A percentile compares a stretch with the other conserved stretches of the same genome.
phyloP scores from a whole-genome alignment of 2,797 vertebrate species.

The Salmo trutta region DNA sequence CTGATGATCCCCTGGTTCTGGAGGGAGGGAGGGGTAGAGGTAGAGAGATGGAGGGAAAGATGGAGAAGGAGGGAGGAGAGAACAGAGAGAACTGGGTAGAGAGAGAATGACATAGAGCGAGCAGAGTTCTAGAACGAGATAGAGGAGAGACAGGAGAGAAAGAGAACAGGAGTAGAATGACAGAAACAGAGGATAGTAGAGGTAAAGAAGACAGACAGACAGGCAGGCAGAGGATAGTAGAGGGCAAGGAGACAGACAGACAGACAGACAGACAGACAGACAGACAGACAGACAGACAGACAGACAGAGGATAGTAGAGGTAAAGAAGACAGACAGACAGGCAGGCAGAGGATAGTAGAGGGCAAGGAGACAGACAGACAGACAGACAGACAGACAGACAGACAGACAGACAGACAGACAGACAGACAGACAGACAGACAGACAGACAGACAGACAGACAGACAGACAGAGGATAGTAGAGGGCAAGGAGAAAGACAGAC shows the following conservation, averaged over 20 bases:
- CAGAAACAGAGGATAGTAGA: conserved; percentile 5
- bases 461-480: conserved; percentile 19
- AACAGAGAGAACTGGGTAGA: conserved; percentile 24
- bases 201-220: not conserved
- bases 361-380: no score
- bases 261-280: no score
- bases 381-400: not conserved
- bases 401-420: conserved; percentile 16
- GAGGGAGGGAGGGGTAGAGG: conserved; percentile 16
- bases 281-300: conserved; percentile 6
- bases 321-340: no score
- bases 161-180: conserved; percentile 47
- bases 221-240: not conserved
- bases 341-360: no score
- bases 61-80: conserved; percentile 1
- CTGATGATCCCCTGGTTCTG: conserved; percentile 15
- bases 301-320: no score
- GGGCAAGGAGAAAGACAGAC: conserved; percentile 16
- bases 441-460: conserved; percentile 34
- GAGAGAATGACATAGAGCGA: conserved; percentile 22
- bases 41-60: conserved; percentile 29
- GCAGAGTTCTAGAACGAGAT: conserved; percentile 11
- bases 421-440: conserved; percentile 14
- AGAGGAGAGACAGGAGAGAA: no score
- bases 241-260: no score